These are phyloP conservation scores for Palythoa heliodiscus DNA, from an alignment of 92 coral and sea anemone genomes.

Conservation along the genomic window DNA sequence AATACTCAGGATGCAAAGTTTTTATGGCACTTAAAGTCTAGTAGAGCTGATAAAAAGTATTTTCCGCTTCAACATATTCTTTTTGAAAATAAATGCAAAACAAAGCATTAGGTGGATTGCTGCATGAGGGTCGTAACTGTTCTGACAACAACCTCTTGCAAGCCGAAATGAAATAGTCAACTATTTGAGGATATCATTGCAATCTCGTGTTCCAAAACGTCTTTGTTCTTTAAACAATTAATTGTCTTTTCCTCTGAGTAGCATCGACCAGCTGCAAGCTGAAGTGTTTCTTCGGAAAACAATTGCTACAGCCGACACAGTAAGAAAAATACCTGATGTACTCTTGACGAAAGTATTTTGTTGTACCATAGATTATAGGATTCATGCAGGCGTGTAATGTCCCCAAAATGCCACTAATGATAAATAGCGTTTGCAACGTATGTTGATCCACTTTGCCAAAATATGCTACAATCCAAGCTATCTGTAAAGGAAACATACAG, in stretches of 20 bases:
- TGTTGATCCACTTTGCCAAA: not conserved
- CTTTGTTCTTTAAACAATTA: not conserved
- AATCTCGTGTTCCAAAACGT: not conserved
- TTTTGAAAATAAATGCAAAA: too few relatives aligned
- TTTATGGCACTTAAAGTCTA: too few relatives aligned
- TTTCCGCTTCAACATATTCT: too few relatives aligned
- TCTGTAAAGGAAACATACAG: too few relatives aligned
- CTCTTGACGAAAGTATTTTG: not conserved
- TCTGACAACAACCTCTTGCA: too few relatives aligned
- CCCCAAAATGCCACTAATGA: not conserved
- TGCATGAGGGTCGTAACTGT: too few relatives aligned
- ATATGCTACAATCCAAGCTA: not conserved
- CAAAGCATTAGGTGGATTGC: too few relatives aligned
- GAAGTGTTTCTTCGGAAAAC: not conserved
- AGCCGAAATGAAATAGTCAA: too few relatives aligned
- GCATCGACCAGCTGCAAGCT: not conserved
- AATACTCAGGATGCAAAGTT: too few relatives aligned
- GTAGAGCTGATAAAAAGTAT: too few relatives aligned
- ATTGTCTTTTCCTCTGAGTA: not conserved
- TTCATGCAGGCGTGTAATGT: constrained; percentile 11
- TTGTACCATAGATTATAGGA: constrained; percentile 9
- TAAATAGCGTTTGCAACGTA: not conserved
- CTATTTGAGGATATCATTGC: not conserved
- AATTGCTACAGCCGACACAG: not conserved
- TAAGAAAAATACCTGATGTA: constrained; percentile 14